A percentile compares a stretch with the other conserved stretches of the same genome.
Evolutionary conservation across 2,797 vertebrate genomes (phyloP).

Genomic region (Alfaro cultratus): DNA sequence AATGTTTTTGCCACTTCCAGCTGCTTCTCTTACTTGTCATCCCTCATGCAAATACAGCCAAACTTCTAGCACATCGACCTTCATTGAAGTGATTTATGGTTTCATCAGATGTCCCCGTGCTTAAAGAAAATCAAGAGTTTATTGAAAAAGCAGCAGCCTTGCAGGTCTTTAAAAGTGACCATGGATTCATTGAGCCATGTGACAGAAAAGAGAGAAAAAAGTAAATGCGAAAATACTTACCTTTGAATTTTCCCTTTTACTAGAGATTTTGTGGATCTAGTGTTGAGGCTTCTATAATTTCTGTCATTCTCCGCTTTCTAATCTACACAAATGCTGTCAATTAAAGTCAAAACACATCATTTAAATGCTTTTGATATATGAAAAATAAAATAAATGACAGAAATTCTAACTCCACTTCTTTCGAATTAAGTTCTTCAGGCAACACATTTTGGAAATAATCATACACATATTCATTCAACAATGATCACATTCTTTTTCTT

Average conservation of each 20-base stretch:
- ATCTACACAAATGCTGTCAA: background rate
- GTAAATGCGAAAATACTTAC: background rate
- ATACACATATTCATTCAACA: no score
- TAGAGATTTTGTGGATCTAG: background rate
- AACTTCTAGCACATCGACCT: background rate
- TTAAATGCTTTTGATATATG: background rate
- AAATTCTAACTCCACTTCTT: background rate
- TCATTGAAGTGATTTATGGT: background rate
- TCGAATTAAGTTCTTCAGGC: background rate
- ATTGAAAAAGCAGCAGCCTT: conserved; percentile 1
- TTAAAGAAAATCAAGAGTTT: background rate
- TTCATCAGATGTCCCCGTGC: background rate
- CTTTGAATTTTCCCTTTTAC: background rate
- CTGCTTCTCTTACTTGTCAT: background rate
- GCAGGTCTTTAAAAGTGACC: background rate
- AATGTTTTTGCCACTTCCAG: background rate
- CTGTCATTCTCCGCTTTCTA: background rate
- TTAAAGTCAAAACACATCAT: background rate
- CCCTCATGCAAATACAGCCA: background rate
- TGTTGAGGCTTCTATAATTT: background rate
- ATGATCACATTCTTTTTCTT: no score
- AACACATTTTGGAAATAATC: background rate
- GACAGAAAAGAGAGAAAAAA: background rate
- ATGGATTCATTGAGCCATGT: background rate
- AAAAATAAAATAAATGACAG: background rate